Percentiles rank a stretch among this genome's conserved stretches.
Conservation (phyloP, 2,797 vertebrate species). For the Pampus argenteus region DNA sequence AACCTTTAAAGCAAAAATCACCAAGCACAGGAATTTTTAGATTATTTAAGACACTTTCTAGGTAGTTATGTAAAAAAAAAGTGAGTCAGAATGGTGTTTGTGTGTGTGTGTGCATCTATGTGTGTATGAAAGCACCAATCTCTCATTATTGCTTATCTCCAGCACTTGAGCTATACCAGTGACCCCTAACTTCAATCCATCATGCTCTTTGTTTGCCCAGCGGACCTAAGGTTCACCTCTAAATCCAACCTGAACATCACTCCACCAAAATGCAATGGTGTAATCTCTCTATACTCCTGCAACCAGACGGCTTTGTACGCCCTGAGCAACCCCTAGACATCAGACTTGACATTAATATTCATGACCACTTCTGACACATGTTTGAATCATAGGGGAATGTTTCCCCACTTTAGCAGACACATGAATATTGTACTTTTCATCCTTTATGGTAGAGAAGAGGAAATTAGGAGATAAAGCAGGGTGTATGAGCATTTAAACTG, state of each 20-base stretch:
- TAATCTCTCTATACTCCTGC: conserved; percentile 54
- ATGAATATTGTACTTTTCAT: conserved; percentile 29
- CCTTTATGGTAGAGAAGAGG: conserved; percentile 23
- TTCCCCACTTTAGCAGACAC: conserved; percentile 42
- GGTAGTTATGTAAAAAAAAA: conserved; percentile 2
- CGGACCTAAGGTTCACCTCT: conserved; percentile 55
- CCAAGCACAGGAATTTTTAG: conserved; percentile 10
- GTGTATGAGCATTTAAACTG: conserved; percentile 17
- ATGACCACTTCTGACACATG: conserved; percentile 57
- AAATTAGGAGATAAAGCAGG: conserved; percentile 15
- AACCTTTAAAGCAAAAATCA: conserved; percentile 17
- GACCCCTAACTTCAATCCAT: conserved; percentile 39
- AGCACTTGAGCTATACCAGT: conserved; percentile 29
- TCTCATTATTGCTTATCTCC: conserved; percentile 44
- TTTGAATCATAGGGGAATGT: conserved; percentile 62
- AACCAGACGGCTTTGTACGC: conserved; percentile 59
- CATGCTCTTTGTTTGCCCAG: conserved; percentile 45
- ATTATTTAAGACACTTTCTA: conserved; percentile 35
- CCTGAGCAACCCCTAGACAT: conserved; percentile 54
- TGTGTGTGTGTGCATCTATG: background rate
- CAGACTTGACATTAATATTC: conserved; percentile 70
- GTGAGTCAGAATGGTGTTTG: conserved; percentile 10
- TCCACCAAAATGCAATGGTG: conserved; percentile 33
- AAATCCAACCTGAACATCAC: conserved; percentile 51
- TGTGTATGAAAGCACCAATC: conserved; percentile 36